Percentiles rank a stretch among this genome's conserved stretches.
Conservation (phyloP, 2,888 invertebrate genomes). For the Catotricha subobsoleta region DNA sequence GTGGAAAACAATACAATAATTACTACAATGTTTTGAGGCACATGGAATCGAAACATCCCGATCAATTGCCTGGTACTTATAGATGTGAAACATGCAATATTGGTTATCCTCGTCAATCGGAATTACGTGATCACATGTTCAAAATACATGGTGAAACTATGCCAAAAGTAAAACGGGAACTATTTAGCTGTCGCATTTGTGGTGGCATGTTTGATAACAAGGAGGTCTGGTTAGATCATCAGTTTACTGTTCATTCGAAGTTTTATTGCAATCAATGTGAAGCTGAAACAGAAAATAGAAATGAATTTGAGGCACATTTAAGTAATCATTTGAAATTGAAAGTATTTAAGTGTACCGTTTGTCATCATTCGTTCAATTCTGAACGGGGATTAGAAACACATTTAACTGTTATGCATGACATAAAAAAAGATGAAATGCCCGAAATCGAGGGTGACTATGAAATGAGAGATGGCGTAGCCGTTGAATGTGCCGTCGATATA, state of each 20-base stretch:
- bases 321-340: conserved; percentile 11
- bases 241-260: conserved; percentile 8
- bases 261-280: conserved; percentile 13
- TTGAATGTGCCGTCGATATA: conserved; percentile 1
- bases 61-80: conserved; percentile 28
- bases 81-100: conserved; percentile 26
- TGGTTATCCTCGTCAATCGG: conserved; percentile 28
- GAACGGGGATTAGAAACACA: conserved; percentile 9
- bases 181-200: conserved; percentile 12
- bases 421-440: conserved; percentile 4
- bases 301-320: conserved; percentile 13
- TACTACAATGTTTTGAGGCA: conserved; percentile 30
- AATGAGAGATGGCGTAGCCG: neutral
- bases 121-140: conserved; percentile 28
- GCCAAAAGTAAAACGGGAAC: conserved; percentile 13
- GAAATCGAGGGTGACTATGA: neutral
- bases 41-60: conserved; percentile 31
- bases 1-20: conserved; percentile 29
- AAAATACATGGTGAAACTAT: conserved; percentile 22
- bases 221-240: conserved; percentile 14
- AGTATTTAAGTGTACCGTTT: conserved; percentile 8
- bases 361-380: conserved; percentile 9
- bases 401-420: conserved; percentile 9
- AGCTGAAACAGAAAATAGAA: conserved; percentile 10
- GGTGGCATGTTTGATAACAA: conserved; percentile 9